A percentile compares a stretch with the other conserved stretches of the same genome.
Conservation (phyloP, 2,797 vertebrate species). For the Myripristis murdjan region DNA sequence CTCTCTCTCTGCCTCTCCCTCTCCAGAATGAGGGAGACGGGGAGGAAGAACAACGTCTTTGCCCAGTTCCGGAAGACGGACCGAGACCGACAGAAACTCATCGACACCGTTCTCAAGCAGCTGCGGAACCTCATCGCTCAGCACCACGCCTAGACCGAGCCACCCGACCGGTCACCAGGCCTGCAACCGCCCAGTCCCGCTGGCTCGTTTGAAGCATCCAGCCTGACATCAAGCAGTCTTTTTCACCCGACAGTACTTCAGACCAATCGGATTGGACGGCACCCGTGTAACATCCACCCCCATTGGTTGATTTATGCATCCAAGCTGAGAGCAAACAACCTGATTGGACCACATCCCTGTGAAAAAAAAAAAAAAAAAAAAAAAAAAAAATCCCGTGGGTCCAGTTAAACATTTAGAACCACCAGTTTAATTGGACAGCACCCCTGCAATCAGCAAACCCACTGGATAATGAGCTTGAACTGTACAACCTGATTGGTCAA, state of each 20-base stretch:
- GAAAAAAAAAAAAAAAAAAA: no score
- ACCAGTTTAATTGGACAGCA: background rate
- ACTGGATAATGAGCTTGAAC: background rate
- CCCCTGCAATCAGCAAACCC: no score
- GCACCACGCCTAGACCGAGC: conserved; percentile 82
- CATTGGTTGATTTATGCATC: conserved; percentile 31
- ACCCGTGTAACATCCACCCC: background rate
- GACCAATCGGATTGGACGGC: background rate
- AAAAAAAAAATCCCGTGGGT: no score
- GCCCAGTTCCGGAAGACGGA: conserved; percentile 96
- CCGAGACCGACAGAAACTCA: conserved; percentile 95
- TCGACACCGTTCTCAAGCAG: conserved; percentile 95
- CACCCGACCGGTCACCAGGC: background rate
- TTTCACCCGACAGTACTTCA: background rate
- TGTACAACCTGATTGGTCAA: conserved; percentile 1
- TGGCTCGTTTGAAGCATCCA: background rate
- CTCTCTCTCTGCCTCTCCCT: background rate
- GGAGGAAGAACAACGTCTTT: conserved; percentile 95
- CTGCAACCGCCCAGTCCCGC: background rate
- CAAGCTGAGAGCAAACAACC: conserved; percentile 5
- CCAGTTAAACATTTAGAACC: background rate
- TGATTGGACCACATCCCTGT: background rate
- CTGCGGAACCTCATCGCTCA: conserved; percentile 93
- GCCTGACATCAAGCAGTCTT: background rate
- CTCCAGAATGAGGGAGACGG: conserved; percentile 94